phyloP scores from a whole-genome alignment of 2,888 invertebrate genomes.

The Muschampia plurimacula region DNA sequence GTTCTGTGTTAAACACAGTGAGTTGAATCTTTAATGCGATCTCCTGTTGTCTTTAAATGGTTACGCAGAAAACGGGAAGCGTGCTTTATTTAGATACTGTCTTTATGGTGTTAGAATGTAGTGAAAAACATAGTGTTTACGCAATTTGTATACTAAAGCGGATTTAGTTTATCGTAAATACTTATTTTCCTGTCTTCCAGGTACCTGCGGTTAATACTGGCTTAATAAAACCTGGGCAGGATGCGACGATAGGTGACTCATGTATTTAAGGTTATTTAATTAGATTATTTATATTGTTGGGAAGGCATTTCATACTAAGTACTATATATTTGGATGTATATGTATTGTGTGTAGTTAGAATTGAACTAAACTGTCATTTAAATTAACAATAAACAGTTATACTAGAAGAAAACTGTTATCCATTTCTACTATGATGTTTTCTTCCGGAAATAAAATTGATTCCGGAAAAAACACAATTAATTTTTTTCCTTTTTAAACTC shows the following conservation, averaged over 20 bases:
- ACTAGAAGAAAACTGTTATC: too few relatives aligned
- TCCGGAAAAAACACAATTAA: too few relatives aligned
- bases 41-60: slow-evolving; percentile 16
- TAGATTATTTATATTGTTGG: not conserved
- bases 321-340: too few relatives aligned
- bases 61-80: slow-evolving; percentile 33
- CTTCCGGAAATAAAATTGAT: too few relatives aligned
- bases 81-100: not conserved
- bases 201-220: not conserved
- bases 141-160: slow-evolving; percentile 8
- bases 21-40: slow-evolving; percentile 28
- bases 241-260: not conserved
- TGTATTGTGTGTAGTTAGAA: too few relatives aligned
- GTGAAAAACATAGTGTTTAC: slow-evolving; percentile 24
- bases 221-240: slow-evolving; percentile 3
- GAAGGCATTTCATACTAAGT: not conserved
- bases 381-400: too few relatives aligned
- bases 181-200: slow-evolving; percentile 3
- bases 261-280: not conserved
- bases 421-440: too few relatives aligned
- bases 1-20: not conserved
- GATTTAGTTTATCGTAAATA: slow-evolving; percentile 4
- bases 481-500: not conserved
- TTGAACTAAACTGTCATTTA: too few relatives aligned
- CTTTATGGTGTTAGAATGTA: slow-evolving; percentile 15